Evolutionary conservation across 2,888 invertebrate species (phyloP).

Genomic region (Aromia moschata): DNA sequence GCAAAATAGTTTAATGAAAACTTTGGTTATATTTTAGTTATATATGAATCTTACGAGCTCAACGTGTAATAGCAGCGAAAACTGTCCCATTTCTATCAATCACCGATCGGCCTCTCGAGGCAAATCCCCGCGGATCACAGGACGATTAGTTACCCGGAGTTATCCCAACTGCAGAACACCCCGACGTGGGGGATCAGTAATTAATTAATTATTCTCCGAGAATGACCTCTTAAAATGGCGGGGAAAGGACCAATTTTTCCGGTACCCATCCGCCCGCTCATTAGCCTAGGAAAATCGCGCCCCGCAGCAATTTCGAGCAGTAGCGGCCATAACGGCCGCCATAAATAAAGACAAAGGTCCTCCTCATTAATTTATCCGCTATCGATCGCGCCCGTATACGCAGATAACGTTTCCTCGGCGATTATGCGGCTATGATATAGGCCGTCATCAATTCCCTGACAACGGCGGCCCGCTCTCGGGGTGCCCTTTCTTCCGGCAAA

Average conservation of each 20-base stretch:
- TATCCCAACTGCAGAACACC: background rate
- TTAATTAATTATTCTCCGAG: background rate
- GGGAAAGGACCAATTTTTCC: constrained; percentile 10
- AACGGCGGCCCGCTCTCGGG: constrained; percentile 13
- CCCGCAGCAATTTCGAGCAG: constrained; percentile 45
- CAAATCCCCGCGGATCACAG: background rate
- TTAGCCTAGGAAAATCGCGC: constrained; percentile 24
- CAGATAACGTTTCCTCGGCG: constrained; percentile 26
- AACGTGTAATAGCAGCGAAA: no score
- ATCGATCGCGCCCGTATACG: constrained; percentile 32
- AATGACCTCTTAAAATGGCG: background rate
- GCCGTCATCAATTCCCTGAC: constrained; percentile 19
- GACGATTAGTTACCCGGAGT: background rate
- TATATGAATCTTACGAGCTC: no score
- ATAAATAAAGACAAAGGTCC: constrained; percentile 47
- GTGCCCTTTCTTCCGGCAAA: constrained; percentile 13
- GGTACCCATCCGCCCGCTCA: background rate
- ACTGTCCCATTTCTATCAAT: background rate
- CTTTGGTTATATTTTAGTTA: no score
- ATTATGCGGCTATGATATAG: constrained; percentile 19
- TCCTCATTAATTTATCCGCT: constrained; percentile 45
- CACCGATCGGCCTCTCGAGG: background rate
- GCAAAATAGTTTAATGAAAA: no score
- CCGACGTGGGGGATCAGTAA: background rate
- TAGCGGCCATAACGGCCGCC: constrained; percentile 42